A percentile compares a stretch with the other conserved stretches of the same genome.
Evolutionary conservation across 2,888 invertebrate species (phyloP).

Genomic region (Hyppa rectilinea): DNA sequence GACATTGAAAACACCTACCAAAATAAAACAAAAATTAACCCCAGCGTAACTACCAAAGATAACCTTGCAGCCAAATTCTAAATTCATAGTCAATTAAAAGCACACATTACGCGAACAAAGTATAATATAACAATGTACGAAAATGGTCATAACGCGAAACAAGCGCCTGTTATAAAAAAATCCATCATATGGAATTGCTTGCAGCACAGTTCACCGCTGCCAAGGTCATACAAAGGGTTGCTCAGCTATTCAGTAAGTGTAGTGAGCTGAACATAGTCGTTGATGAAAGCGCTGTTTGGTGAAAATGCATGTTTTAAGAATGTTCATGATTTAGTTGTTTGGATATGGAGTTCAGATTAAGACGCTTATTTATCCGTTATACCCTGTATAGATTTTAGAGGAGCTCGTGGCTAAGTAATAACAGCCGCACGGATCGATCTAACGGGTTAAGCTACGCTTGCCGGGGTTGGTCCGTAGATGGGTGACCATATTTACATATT

Average conservation of each 20-base stretch:
- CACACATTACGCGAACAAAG: slow-evolving; percentile 50
- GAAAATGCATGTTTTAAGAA: slow-evolving; percentile 48
- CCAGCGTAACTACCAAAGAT: slow-evolving; percentile 26
- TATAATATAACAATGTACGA: slow-evolving; percentile 74
- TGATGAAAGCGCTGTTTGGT: slow-evolving; percentile 54
- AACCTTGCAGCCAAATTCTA: slow-evolving; percentile 70
- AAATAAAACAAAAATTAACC: background rate
- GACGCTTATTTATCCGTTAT: no score
- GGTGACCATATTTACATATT: no score
- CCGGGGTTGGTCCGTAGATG: no score
- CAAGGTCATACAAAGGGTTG: slow-evolving; percentile 81
- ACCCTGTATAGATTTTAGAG: no score
- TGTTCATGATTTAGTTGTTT: slow-evolving; percentile 33
- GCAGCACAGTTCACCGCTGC: slow-evolving; percentile 68
- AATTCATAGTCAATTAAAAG: slow-evolving; percentile 81
- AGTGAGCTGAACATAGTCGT: slow-evolving; percentile 36
- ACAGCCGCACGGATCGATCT: no score
- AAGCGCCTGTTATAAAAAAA: slow-evolving; percentile 83
- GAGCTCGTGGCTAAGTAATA: no score
- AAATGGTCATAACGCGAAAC: slow-evolving; percentile 81
- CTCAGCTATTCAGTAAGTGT: slow-evolving; percentile 74
- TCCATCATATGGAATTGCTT: slow-evolving; percentile 83
- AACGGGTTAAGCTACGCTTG: no score
- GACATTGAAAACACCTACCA: background rate
- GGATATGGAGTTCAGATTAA: no score